Evolutionary conservation across 2,888 invertebrate species (phyloP).

Genomic region (Papilio gigon): DNA sequence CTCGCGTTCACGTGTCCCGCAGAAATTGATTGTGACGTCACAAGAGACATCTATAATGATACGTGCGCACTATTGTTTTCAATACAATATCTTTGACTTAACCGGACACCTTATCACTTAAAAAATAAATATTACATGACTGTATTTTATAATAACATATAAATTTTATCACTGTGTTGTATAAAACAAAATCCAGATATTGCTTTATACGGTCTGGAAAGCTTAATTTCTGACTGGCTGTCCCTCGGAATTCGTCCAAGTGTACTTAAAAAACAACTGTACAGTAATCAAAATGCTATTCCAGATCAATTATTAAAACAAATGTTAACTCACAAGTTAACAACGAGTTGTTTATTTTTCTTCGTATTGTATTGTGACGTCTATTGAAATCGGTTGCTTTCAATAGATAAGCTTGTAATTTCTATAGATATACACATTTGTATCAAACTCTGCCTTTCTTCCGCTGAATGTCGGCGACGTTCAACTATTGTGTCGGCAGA

Average conservation of each 20-base stretch:
- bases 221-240: too few relatives aligned
- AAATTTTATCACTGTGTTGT: too few relatives aligned
- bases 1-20: constrained; percentile 36
- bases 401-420: background rate
- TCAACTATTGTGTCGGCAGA: constrained; percentile 63
- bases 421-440: background rate
- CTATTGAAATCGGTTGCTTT: background rate
- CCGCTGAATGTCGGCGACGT: constrained; percentile 49
- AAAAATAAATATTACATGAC: too few relatives aligned
- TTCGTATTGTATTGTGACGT: background rate
- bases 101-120: background rate
- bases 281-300: too few relatives aligned
- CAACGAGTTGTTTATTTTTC: background rate
- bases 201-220: too few relatives aligned
- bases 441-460: constrained; percentile 42
- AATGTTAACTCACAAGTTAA: constrained; percentile 49
- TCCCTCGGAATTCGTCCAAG: too few relatives aligned
- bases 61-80: constrained; percentile 24
- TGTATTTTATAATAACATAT: too few relatives aligned
- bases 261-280: too few relatives aligned
- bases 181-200: too few relatives aligned
- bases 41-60: background rate
- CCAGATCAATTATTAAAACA: background rate
- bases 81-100: background rate
- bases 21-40: constrained; percentile 38